Evolutionary conservation across 2,888 invertebrate genomes (phyloP), one percentile per base, ranked within the genome.

Genomic region (Athalia circularis): DNA sequence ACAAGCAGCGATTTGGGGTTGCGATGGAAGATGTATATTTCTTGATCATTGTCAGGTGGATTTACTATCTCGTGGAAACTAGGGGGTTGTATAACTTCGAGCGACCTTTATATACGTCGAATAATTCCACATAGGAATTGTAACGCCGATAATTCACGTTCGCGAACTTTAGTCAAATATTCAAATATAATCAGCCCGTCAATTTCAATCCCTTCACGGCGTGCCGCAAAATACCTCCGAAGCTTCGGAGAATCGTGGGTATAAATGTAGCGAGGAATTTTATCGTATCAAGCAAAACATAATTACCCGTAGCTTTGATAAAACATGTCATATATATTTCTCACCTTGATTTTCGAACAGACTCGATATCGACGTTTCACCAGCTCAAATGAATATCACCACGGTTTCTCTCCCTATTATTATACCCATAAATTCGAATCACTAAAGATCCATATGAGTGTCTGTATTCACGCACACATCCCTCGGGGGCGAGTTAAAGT

Each of bases 61-160:
- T 54, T 54, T 68, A 54, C 52, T 52, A 50, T 52, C 68, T 13
- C 15, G 68, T 68, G 50, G 15, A 68, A 68, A 68, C 50, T 68
- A 11, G 43, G 52, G 29, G 29, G 54, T 43, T 15, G 29, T 68
- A 6, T 68, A 54, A 68, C 52, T 68, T 43, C 7, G 68, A 29
- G 29, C 29, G 2, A 54, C 68, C 68, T 68, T 68, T 68, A 68
- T 52, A 54, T 52, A 54, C 11, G 54, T 4, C 5, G 29, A 54
- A 68, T 50, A 52, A 68, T 68, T 54, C 54, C 54, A 68, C 54
- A 52, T 50, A 9, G 68, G 29, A 68, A 54, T 54, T 29, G 50
- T 52, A 15, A 50, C 52, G 68, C 52, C 29, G 68, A 68, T 68
- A n/a, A 68, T 52, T 68, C 52, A 68, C 54, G 9, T 54, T n/a